These are phyloP conservation scores for Lutraria rhynchaena DNA, from an alignment of 1,140 invertebrate genomes.

Conservation along the genomic window DNA sequence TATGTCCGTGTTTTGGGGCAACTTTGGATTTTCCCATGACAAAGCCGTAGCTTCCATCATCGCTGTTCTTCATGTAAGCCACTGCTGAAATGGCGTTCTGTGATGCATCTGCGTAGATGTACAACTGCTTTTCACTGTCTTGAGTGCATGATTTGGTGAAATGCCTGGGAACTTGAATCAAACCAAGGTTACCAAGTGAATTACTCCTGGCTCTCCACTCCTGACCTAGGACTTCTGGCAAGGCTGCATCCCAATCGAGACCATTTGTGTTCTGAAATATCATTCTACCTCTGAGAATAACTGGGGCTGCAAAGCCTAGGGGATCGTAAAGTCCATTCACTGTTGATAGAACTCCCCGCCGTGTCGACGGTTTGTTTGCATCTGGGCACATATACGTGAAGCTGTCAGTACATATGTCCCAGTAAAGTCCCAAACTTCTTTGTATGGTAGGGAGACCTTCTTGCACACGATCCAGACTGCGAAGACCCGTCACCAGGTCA, in stretches of 20 bases:
- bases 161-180: slow-evolving; percentile 56
- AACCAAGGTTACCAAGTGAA: slow-evolving; percentile 45
- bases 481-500: too few species aligned
- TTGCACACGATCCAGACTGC: too few species aligned
- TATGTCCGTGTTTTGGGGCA: slow-evolving; percentile 58
- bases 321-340: slow-evolving; percentile 60
- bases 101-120: slow-evolving; percentile 69
- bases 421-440: too few species aligned
- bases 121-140: slow-evolving; percentile 22
- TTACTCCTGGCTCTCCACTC: slow-evolving; percentile 50
- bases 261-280: slow-evolving; percentile 53
- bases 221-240: slow-evolving; percentile 16
- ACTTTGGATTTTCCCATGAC: slow-evolving; percentile 65
- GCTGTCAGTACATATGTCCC: too few species aligned
- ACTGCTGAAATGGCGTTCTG: slow-evolving; percentile 60
- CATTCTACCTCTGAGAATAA: slow-evolving; percentile 46
- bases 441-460: too few species aligned
- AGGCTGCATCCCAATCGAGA: slow-evolving; percentile 54
- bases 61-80: slow-evolving; percentile 56
- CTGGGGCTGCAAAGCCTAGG: slow-evolving; percentile 54
- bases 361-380: too few species aligned
- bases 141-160: slow-evolving; percentile 57
- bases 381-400: too few species aligned
- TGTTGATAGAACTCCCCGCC: slow-evolving; percentile 45
- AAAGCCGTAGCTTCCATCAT: slow-evolving; percentile 22